Percentiles rank a stretch among this genome's conserved stretches.
phyloP scores from a whole-genome alignment of 1,140 invertebrate species.

The Helicorthomorpha holstii region DNA sequence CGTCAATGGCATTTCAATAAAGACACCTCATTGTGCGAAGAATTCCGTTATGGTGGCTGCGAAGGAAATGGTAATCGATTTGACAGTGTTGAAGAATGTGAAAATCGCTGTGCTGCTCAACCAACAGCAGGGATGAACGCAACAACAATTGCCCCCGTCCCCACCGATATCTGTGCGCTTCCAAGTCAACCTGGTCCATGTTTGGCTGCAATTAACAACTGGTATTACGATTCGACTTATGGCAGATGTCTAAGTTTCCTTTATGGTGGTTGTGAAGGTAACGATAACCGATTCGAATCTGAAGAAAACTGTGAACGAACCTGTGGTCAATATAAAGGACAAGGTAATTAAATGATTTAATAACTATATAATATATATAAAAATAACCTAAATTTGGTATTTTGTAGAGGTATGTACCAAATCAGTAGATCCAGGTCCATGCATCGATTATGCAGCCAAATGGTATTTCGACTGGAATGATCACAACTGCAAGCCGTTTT shows the following conservation, averaged over 20 bases:
- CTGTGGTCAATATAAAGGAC: slow-evolving; percentile 49
- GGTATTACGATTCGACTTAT: slow-evolving; percentile 49
- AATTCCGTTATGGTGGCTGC: slow-evolving; percentile 49
- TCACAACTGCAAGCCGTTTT: slow-evolving; percentile 44
- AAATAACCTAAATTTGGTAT: neutral
- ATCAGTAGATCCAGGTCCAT: slow-evolving; percentile 45
- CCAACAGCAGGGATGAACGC: no score
- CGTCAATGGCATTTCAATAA: slow-evolving; percentile 56
- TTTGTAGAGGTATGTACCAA: slow-evolving; percentile 39
- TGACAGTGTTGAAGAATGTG: slow-evolving; percentile 29
- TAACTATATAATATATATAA: neutral
- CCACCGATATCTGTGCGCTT: neutral
- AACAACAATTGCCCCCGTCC: neutral
- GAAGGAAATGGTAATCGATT: slow-evolving; percentile 53
- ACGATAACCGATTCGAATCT: slow-evolving; percentile 59
- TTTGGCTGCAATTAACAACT: slow-evolving; percentile 39
- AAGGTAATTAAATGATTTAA: slow-evolving; percentile 32
- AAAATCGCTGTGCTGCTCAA: slow-evolving; percentile 17
- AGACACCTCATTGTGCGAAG: slow-evolving; percentile 39
- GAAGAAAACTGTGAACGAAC: slow-evolving; percentile 64
- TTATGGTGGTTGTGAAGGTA: slow-evolving; percentile 67
- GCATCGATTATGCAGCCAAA: slow-evolving; percentile 38
- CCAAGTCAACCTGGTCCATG: slow-evolving; percentile 48
- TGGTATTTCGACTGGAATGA: slow-evolving; percentile 44
- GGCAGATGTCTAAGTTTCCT: slow-evolving; percentile 46